phyloP scores from a whole-genome alignment of 2,113 vertebrate species.

The Limanda limanda region DNA sequence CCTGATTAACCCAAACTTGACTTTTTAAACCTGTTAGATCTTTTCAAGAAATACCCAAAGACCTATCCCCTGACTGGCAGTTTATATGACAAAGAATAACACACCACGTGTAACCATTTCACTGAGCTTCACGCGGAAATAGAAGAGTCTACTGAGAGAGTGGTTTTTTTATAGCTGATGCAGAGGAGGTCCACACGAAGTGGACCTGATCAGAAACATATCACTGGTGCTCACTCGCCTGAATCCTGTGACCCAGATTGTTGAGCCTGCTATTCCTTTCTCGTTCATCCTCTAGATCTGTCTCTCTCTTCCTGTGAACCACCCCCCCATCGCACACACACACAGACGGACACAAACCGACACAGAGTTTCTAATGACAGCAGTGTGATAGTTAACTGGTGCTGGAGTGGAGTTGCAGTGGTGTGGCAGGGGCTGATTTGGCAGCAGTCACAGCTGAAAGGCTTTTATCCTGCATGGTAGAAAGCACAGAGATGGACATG shows the following conservation, averaged over 20 bases:
- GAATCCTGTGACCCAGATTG: constrained; percentile 66
- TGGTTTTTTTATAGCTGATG: not conserved
- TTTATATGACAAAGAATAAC: not conserved
- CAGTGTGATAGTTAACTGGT: constrained; percentile 78
- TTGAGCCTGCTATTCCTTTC: constrained; percentile 55
- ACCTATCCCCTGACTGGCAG: not conserved
- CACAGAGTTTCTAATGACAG: constrained; percentile 72
- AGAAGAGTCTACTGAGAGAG: constrained; percentile 1
- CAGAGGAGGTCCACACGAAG: constrained; percentile 39
- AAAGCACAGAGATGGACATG: constrained; percentile 77
- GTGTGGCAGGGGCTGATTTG: constrained; percentile 76
- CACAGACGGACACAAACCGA: constrained; percentile 19
- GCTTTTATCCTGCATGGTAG: constrained; percentile 79
- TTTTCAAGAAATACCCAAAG: not conserved
- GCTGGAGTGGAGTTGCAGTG: constrained; percentile 65
- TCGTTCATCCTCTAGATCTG: constrained; percentile 41
- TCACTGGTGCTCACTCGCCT: constrained; percentile 62
- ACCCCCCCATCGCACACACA: constrained; percentile 11
- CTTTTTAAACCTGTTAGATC: constrained; percentile 10
- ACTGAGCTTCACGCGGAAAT: constrained; percentile 12
- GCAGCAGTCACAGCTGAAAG: constrained; percentile 77
- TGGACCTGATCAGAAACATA: constrained; percentile 69
- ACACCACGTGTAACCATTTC: not conserved
- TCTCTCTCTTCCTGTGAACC: constrained; percentile 16
- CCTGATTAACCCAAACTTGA: constrained; percentile 11